Evolutionary conservation across 1,140 invertebrate genomes (phyloP).

Genomic region (Acromyrmex echinatior): DNA sequence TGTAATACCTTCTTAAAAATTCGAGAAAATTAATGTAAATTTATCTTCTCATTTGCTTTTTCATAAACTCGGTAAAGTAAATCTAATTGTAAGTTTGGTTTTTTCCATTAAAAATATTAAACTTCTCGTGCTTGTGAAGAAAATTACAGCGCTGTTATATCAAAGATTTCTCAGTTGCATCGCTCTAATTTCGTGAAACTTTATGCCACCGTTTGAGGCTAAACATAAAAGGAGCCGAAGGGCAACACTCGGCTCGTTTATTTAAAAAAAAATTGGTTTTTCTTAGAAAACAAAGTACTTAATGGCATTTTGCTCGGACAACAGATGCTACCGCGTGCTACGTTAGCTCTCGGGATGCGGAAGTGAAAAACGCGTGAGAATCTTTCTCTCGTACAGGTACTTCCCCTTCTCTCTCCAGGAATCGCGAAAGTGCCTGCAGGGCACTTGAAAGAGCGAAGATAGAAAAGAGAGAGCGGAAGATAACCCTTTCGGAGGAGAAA

Average conservation of each 20-base stretch:
- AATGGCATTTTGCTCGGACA: not conserved
- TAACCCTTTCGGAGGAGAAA: not conserved
- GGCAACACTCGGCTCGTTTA: not conserved
- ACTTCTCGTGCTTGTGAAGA: not conserved
- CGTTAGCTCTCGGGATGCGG: conserved; percentile 6
- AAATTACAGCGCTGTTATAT: not conserved
- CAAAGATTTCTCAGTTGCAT: not conserved
- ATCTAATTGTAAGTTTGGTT: not conserved
- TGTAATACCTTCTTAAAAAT: not conserved
- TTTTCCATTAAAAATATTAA: not conserved
- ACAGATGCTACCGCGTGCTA: not conserved
- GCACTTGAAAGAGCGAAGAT: conserved; percentile 12
- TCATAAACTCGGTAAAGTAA: not conserved
- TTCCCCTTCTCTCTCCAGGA: conserved; percentile 6
- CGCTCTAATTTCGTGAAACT: conserved; percentile 8
- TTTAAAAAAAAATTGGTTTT: conserved; percentile 6
- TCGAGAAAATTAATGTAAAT: conserved; percentile 1
- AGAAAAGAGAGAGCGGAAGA: not conserved
- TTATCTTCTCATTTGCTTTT: not conserved
- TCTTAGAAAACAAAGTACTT: not conserved
- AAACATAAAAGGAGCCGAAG: conserved; percentile 11
- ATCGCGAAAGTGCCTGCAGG: conserved; percentile 29
- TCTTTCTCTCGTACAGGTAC: not conserved
- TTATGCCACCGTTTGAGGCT: not conserved
- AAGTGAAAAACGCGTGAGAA: conserved; percentile 52